Base-by-base conservation (phyloP, 2,797 vertebrate genomes). In the Petrocephalus sullivani region DNA sequence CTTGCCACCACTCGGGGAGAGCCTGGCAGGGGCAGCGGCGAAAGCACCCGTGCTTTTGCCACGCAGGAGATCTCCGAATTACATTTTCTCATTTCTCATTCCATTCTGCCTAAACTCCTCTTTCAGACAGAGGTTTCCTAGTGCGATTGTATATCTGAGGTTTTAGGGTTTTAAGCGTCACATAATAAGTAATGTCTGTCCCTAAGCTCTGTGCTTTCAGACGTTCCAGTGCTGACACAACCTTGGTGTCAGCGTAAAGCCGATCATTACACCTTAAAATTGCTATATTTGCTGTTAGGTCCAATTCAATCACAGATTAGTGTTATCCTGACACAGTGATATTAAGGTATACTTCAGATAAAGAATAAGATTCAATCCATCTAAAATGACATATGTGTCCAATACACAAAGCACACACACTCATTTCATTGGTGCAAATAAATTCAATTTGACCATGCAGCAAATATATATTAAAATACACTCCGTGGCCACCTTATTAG, bases 1-100 rank as follows among this genome's bases (percentile, higher is more conserved):
- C 92, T 91, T 93, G 92, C 91, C 89, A 91, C 28, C 92, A 91
- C 92, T 93, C 89, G 90, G 92, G 92, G 89, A 53, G 89, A 90
- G 90, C 90, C 92, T 91, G 91, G 92, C 90, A 89, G 89, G 89
- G 90, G 93, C 90, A 90, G 46, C 90, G 88, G 91, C 78, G 88
- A 90, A 90, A 87, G 85, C 91, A 91, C 94, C 91, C 89, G 12
- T 89, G 89, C 91, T 91, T 92, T 89, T 91, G 92, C 92, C 91
- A 56, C 67, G 81, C n/a, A 71, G 21, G 89, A 89, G 89, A 88
- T 91, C 89, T 92, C 91, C 85, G 84, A 88, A 88, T 91, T 92
- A 93, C 28, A 56, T 14, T 81, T 46, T 57, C 8, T 57, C 23
- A 14, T 81, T 46, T 57, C 8, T 57, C 23, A 14, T 86, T 86